Evolutionary conservation across 2,797 vertebrate species (phyloP).

Genomic region (Enteromius unitaeniatus): DNA sequence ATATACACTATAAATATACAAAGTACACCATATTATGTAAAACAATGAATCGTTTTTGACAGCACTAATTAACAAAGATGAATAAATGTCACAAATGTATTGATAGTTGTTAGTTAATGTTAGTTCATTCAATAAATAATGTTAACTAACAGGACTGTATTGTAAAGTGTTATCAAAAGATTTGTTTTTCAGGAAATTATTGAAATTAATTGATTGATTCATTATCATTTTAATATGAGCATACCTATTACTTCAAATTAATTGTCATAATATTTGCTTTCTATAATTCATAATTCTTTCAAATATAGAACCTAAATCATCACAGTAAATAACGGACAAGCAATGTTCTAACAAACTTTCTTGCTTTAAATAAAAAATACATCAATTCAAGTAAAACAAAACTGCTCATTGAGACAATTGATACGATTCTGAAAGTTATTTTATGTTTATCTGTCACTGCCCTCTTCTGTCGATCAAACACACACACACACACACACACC

Average conservation of each 20-base stretch:
- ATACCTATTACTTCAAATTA: not conserved
- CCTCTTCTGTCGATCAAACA: conserved; percentile 36
- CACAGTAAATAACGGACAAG: not conserved
- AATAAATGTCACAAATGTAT: not conserved
- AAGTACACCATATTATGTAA: too few relatives aligned
- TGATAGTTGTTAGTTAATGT: not conserved
- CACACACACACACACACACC: conserved; percentile 16
- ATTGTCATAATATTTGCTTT: not conserved
- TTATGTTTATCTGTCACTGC: not conserved
- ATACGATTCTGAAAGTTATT: not conserved
- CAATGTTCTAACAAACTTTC: not conserved
- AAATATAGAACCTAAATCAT: not conserved
- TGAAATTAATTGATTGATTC: not conserved
- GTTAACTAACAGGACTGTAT: not conserved
- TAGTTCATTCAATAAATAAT: not conserved
- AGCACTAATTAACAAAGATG: not conserved
- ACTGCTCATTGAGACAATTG: not conserved
- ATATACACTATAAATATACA: too few relatives aligned
- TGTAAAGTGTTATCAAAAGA: not conserved
- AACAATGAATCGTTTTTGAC: too few relatives aligned
- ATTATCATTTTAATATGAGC: not conserved
- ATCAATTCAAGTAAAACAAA: not conserved
- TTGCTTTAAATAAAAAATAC: not conserved
- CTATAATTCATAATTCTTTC: too few relatives aligned
- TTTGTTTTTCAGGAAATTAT: not conserved